These are phyloP conservation scores for Chlorospingus flavigularis DNA, from an alignment of 2,797 vertebrate genomes.

Conservation along the genomic window DNA sequence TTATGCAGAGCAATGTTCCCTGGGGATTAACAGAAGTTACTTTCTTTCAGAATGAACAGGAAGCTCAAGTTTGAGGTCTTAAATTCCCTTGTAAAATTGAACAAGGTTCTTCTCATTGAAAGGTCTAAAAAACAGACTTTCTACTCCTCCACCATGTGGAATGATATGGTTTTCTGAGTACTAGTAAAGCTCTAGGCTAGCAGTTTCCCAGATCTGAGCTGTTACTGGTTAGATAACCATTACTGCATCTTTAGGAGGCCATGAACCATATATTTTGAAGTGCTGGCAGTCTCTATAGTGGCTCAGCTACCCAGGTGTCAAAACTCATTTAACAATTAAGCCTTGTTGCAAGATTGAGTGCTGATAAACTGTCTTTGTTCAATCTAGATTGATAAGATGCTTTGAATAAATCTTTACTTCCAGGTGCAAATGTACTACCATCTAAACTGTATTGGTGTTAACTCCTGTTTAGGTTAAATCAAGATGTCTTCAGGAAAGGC, in stretches of 20 bases:
- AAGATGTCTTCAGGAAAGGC: conserved; percentile 95
- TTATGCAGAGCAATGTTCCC: neutral
- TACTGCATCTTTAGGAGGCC: neutral
- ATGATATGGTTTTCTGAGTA: neutral
- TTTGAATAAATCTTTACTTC: neutral
- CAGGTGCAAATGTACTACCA: neutral
- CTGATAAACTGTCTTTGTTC: neutral
- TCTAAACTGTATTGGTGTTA: neutral
- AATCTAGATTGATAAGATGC: neutral
- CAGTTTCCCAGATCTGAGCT: neutral
- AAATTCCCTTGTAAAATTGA: neutral
- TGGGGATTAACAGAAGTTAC: neutral
- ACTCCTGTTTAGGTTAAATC: conserved; percentile 36
- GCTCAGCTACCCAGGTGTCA: neutral
- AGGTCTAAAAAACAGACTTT: neutral
- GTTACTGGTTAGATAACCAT: neutral
- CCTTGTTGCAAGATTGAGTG: neutral
- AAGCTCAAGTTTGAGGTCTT: neutral
- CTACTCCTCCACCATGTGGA: neutral
- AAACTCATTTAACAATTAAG: neutral
- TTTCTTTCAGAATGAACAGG: neutral
- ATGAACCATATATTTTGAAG: neutral
- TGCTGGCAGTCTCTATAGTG: neutral
- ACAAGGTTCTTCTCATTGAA: neutral
- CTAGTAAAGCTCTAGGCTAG: neutral